Percentiles rank a stretch among this genome's conserved stretches.
phyloP scores from a whole-genome alignment of 64 coral and sea anemone genomes.

The Pocillopora damicornis region DNA sequence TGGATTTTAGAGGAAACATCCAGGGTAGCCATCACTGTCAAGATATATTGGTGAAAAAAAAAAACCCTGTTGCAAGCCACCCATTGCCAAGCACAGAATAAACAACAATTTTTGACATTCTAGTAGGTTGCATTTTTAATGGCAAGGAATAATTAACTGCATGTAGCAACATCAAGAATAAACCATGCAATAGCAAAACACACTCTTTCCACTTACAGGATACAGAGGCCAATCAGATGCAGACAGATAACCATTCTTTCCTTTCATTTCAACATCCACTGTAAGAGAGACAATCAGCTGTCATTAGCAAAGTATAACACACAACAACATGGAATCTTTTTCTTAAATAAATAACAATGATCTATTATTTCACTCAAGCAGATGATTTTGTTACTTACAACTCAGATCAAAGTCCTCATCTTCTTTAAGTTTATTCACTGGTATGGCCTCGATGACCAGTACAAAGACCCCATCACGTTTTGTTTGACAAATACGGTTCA shows the following conservation, averaged over 20 bases:
- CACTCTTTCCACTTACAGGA: not conserved
- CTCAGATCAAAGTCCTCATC: not conserved
- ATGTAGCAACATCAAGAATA: not conserved
- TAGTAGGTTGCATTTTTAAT: no score
- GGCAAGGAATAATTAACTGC: no score
- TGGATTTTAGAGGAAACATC: no score
- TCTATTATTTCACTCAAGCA: no score
- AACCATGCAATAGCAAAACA: not conserved
- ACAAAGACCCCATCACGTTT: constrained; percentile 42
- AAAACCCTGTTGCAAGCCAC: no score
- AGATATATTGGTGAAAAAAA: no score
- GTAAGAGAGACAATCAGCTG: not conserved
- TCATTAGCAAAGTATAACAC: not conserved
- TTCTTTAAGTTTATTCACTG: not conserved
- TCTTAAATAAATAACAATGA: no score
- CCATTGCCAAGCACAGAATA: no score
- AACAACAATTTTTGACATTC: no score
- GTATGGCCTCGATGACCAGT: constrained; percentile 9
- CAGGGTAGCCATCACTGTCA: no score
- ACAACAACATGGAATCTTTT: no score
- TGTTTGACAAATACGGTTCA: not conserved
- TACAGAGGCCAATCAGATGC: constrained; percentile 59
- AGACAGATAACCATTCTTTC: constrained; percentile 57
- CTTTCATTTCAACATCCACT: constrained; percentile 67
- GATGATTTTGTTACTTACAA: constrained; percentile 38